Base-by-base conservation (phyloP, 2,113 vertebrate species). In the Equus quagga region DNA sequence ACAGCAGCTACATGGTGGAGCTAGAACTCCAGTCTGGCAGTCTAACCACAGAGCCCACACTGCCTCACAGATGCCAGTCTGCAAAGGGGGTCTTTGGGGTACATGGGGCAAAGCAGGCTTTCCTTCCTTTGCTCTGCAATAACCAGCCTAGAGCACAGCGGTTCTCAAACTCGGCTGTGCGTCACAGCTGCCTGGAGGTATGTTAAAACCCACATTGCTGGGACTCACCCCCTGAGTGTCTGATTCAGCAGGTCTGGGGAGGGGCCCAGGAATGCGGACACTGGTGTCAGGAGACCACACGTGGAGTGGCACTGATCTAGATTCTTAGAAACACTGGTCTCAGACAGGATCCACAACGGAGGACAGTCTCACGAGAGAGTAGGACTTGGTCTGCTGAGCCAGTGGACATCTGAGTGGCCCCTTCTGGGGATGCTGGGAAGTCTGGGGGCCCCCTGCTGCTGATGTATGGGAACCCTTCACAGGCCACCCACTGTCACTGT, bases 381-480 rank as follows among this genome's bases (percentile, higher is more conserved):
- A n/a, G 15, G 31, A 23, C 82, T 26, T 41, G 41, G 51, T n/a
- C 19, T 80, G 56, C 10, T 24, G 75, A 56, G 70, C 33, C 33
- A 51, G 44, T 1, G 24, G 12, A 62, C 36, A 14, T 14, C 4
- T 0, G 0, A 33, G 36, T 4, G 33, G 36, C 3, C 62, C 41
- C 49, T 73, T n/a, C 41, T 56, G 31, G 10, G 15, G 46, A 46
- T 51, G 65, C 70, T 54, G n/a, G 21, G 64, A 70, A 14, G 26
- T 76, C 31, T 65, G 6, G 62, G 58, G 56, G 41, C 15, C 24
- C 58, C 58, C 60, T 44, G 51, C 1, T 23, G 19, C 72, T 62
- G 44, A 49, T 3, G 6, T 13, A 23, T 0, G 46, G 67, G 41
- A 41, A 36, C 31, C 17, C 4, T 15, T 31, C 65, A 31, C 1